A percentile compares a stretch with the other conserved stretches of the same genome.
Evolutionary conservation across 37 sponge, comb jelly and placozoan genomes (phyloP).

Genomic region (Halichondria panicea): DNA sequence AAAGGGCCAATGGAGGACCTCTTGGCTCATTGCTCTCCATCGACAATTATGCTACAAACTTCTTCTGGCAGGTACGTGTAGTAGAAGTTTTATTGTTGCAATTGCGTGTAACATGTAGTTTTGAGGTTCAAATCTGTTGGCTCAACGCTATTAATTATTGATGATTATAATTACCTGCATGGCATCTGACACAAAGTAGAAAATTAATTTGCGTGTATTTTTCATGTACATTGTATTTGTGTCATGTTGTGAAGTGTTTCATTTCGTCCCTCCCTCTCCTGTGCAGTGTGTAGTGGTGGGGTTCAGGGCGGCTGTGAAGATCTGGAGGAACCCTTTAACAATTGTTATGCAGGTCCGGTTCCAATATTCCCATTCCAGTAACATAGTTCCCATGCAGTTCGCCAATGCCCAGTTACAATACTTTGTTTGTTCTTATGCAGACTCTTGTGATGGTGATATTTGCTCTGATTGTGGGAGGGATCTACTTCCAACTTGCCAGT

Average conservation of each 20-base stretch:
- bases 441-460: conserved; percentile 35
- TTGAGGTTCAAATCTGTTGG: no score
- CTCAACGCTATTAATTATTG: no score
- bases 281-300: conserved; percentile 21
- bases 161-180: no score
- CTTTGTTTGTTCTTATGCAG: neutral
- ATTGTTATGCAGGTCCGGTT: conserved; percentile 3
- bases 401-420: neutral
- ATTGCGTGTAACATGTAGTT: neutral
- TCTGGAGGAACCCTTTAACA: conserved; percentile 29
- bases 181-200: no score
- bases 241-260: no score
- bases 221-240: no score
- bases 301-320: conserved; percentile 20
- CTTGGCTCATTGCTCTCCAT: neutral
- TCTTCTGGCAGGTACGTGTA: neutral
- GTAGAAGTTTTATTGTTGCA: neutral
- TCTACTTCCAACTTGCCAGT: conserved; percentile 34
- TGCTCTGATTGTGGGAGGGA: conserved; percentile 37
- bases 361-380: neutral
- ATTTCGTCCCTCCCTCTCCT: no score
- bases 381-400: neutral
- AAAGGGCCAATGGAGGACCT: neutral
- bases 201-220: no score
- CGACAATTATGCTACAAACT: neutral